Evolutionary conservation across 2,888 invertebrate species (phyloP), one percentile per base, ranked within the genome.

Genomic region (Embidobia sp.): DNA sequence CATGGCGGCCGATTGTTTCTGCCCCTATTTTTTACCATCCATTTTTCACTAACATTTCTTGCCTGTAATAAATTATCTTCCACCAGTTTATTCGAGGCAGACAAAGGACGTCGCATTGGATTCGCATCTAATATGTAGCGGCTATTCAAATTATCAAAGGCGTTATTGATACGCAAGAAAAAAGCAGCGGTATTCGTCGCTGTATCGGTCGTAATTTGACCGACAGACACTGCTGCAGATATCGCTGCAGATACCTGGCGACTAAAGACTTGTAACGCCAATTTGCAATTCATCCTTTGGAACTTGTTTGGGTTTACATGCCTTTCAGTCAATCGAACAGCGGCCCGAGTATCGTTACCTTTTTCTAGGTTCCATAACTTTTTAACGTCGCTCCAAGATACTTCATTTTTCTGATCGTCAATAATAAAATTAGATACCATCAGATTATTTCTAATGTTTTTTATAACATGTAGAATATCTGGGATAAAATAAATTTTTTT

Each of bases 101-200:
- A 46, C 27, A 46, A 10, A 46, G 46, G 46, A 13, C 46, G 26
- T 1, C 13, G 26, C 26, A 27, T 46, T 13, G 26, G 26, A 8
- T 46, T 46, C 7, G 46, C 3, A 8, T 46, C 27, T 13, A 13
- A 2, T 10, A 2, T 4, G 2, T 6, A 3, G 8, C 13, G 27
- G 13, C 46, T 27, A 27, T 46, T 46, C 6, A 46, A 27, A 46
- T 46, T 26, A 13, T 46, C 27, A 15, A 46, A 46, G 11, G 13
- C 7, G 13, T 46, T 27, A 46, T 46, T 46, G 6, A 44, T 22
- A 7, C 1, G 2, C 1, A 1, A 2, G 10, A 44, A 35, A 35
- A 35, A 35, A 8, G 35, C 2, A 35, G 35, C 35, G 8, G 35
- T 35, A 4, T 35, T 4, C 2, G 8, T 6, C 2, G 8, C 31